Base-by-base conservation (phyloP, 2,888 invertebrate genomes). In the Tetramorium bicarinatum region DNA sequence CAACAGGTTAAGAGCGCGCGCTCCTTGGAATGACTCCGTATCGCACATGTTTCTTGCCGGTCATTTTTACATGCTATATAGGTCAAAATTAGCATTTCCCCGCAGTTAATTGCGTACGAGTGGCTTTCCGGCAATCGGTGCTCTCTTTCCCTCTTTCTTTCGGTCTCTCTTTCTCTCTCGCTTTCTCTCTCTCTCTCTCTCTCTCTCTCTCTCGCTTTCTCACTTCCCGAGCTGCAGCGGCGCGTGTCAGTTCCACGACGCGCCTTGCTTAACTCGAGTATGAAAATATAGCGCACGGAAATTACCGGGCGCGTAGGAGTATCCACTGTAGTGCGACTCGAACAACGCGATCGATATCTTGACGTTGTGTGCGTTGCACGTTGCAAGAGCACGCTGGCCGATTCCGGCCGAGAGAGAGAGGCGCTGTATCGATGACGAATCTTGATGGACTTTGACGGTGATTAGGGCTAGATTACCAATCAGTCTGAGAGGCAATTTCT, bases 1-100 rank as follows among this genome's bases (percentile, higher is more conserved):
- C 82, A 77, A 86, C 87, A 83, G 86, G 88, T 86, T 87, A 87
- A 67, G 74, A 88, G 89, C 89, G 90, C 88, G 87, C 77, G 89
- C 74, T 80, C 83, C 85, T 77, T 69, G 79, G 47, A 86, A 87
- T 90, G 88, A 92, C 92, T 75, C 90, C 90, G 86, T 88, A 90
- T 90, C 87, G 93, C 92, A 92, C 92, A 91, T 91, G 92, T 90
- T 90, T 89, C 90, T 91, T 89, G 85, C 82, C 72, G 83, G 83
- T 84, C 85, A 88, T 93, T 93, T 93, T 92, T 94, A 89, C 92
- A 85, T 49, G 34, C 86, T 92, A 92, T 93, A 93, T 93, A 88
- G 94, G 93, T 94, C 93, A 89, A 89, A 93, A 93, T 94, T 93
- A 92, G 92, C 93, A 93, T 93, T 87, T 89, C 87, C 85, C 84